Conservation (phyloP, 2,797 vertebrate genomes). For the Gymnoscopelus braueri region DNA sequence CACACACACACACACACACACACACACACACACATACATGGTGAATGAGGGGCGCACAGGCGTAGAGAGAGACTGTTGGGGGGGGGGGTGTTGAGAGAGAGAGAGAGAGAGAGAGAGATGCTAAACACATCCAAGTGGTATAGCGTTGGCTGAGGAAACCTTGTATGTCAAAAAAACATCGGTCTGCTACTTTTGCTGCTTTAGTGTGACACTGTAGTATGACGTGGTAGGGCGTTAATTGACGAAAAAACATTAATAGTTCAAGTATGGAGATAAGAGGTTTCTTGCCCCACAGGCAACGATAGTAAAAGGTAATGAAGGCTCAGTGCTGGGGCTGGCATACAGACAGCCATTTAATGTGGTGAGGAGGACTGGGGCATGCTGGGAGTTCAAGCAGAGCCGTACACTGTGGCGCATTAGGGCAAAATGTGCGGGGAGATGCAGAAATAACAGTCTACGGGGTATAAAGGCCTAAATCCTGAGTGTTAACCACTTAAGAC, state of each 20-base stretch:
- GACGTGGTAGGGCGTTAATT: too few species aligned
- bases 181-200: too few species aligned
- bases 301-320: conserved; percentile 84
- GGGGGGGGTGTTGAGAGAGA: conserved; percentile 50
- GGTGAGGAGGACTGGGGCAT: conserved; percentile 69
- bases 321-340: conserved; percentile 79
- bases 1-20: conserved; percentile 12
- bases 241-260: too few species aligned
- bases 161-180: too few species aligned
- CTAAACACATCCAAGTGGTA: conserved; percentile 81
- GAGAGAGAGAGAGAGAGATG: conserved; percentile 41
- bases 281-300: too few species aligned
- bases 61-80: conserved; percentile 45
- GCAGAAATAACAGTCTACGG: too few species aligned
- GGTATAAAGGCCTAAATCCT: too few species aligned
- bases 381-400: conserved; percentile 65
- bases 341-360: conserved; percentile 79
- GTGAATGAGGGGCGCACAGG: conserved; percentile 8
- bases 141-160: too few species aligned
- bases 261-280: too few species aligned
- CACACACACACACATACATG: neutral
- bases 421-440: conserved; percentile 41
- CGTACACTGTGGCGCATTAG: conserved; percentile 57
- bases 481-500: too few species aligned
- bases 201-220: too few species aligned